Base-by-base conservation (phyloP, 2,113 vertebrate genomes). In the Menura novaehollandiae region DNA sequence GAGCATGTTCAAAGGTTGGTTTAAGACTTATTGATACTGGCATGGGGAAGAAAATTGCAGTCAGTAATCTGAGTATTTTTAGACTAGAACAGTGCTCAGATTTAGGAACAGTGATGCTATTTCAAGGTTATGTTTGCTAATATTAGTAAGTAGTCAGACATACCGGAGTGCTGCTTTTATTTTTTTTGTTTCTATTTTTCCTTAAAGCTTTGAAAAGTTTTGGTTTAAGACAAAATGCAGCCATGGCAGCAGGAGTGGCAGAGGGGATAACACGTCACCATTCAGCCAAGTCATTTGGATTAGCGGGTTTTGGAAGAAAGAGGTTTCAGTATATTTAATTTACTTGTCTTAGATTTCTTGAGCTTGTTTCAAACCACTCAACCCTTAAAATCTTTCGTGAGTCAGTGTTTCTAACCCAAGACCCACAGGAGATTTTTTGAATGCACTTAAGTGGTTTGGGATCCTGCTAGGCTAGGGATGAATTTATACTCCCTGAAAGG, bases 61-160 rank as follows among this genome's bases (percentile, higher is more conserved):
- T 87, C 89, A 87, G 66, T 39, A 83, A 93, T 77, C 37, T 32
- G 77, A 85, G 59, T 88, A 74, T 95, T 96, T 94, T 84, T 88
- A 80, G 91, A 59, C 83, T 32, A 10, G 2, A 83, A 46, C 63
- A 92, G 89, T 47, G 83, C 55, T 93, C 75, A 90, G 79, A 92
- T 93, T 96, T 91, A 91, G 73, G 88, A 93, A 47, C 3, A 21
- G 47, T 4, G 47, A 73, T 87, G 83, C 94, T 97, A 89, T 95
- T 97, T 95, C 94, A 92, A 92, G 94, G 80, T 60, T 93, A 49
- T 39, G 32, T 72, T 92, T 89, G 93, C 86, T 96, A 95, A 95
- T 95, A 83, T 95, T 97, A 92, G 91, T 47, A 71, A 52, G 49
- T 6, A 87, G 76, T 92, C 94, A 95, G 93, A 93, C 96, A 95